These are phyloP conservation scores for Hartigia nigra DNA, from an alignment of 2,888 invertebrate genomes.

Conservation along the genomic window DNA sequence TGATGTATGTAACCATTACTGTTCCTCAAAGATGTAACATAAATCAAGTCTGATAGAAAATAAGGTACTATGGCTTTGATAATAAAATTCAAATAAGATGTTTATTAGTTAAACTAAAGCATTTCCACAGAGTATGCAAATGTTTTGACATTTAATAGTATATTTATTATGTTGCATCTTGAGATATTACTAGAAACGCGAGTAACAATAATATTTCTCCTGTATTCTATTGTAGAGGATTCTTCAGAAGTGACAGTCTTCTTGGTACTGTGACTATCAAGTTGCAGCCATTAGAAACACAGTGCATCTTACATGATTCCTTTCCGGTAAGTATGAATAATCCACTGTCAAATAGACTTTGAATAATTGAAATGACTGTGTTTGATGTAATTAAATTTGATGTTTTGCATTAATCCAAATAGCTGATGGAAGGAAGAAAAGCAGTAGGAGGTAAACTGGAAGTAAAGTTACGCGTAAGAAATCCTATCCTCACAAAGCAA, in stretches of 20 bases:
- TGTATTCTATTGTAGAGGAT: slow-evolving; percentile 78
- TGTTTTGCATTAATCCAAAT: slow-evolving; percentile 22
- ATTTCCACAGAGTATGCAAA: background rate
- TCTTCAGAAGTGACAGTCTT: slow-evolving; percentile 88
- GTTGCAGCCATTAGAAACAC: slow-evolving; percentile 88
- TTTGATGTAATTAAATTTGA: slow-evolving; percentile 7
- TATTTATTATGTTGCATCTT: background rate
- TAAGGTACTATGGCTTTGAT: background rate
- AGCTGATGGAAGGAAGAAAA: slow-evolving; percentile 92
- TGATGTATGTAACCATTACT: background rate
- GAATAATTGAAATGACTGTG: slow-evolving; percentile 4
- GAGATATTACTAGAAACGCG: background rate
- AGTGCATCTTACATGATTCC: slow-evolving; percentile 90
- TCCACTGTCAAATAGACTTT: background rate
- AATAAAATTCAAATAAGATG: background rate
- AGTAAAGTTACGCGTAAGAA: slow-evolving; percentile 85
- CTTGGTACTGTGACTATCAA: slow-evolving; percentile 88
- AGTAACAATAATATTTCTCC: background rate
- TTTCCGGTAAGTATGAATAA: slow-evolving; percentile 81
- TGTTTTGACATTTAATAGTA: background rate
- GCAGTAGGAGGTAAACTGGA: slow-evolving; percentile 91
- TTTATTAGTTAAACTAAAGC: background rate
- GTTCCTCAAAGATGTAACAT: background rate
- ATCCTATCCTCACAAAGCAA: slow-evolving; percentile 89
- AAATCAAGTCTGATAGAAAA: background rate